Evolutionary conservation across 1,140 invertebrate genomes (phyloP), one percentile per base, ranked within the genome.

Genomic region (Drosophila persimilis): DNA sequence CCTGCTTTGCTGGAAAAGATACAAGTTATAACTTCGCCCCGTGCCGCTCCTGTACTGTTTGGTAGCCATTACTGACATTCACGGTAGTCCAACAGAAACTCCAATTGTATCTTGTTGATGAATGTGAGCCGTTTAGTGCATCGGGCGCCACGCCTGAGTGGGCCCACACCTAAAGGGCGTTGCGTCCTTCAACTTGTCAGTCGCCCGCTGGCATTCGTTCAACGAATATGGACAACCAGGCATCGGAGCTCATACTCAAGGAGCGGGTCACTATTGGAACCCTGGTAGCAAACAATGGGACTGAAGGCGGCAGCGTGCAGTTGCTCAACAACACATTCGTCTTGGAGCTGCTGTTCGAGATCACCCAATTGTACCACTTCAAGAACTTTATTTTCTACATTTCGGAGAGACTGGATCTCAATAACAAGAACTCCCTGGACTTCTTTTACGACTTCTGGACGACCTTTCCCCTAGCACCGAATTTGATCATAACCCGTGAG

Each of bases 331-430:
- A 58, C 13, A 55, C 47, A 0, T 86, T 90, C n/a, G 50, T 89
- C 0, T 41, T 90, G 6, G 46, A 88, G 2, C 15, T 90, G 6
- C 24, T 90, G 3, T 20, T 22, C 1, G 51, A 53, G 4, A 61
- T 90, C 26, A 54, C 85, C 17, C 52, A 66, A 0, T n/a, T 73
- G 3, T 78, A 89, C 44, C 43, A 73, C 2, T 90, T 90, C 6
- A 77, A 80, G 35, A 90, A 90, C 51, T 77, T 89, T 8, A 67
- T 90, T 1, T 76, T 90, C n/a, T 90, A 74, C 22, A 73, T 90
- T 43, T 84, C 89, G 39, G 85, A 89, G 41, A n/a, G 55, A 8
- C 41, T 90, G n/a, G 51, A 75, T 13, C 15, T 84, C 2, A 71
- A 72, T 13, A 67, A 73, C 26, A 47, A 58, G 6, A 57, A 43